Percentiles rank a stretch among this genome's conserved stretches.
phyloP scores from a whole-genome alignment of 2,888 invertebrate species.

The Drosophila tanythrix region DNA sequence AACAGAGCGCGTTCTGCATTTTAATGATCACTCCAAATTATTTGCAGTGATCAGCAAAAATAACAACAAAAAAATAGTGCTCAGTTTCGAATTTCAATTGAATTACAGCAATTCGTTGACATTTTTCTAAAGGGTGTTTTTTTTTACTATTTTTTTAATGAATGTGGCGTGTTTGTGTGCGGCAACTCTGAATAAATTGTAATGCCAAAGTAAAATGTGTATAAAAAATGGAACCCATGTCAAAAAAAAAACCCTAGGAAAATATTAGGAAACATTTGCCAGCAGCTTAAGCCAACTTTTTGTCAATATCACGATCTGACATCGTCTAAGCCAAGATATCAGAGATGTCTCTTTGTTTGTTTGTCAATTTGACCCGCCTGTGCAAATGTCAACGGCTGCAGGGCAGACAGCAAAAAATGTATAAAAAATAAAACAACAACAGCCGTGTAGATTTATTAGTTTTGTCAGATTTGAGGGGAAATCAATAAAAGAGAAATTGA shows the following conservation, averaged over 20 bases:
- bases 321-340: conserved; percentile 16
- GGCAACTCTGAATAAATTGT: neutral
- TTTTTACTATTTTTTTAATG: conserved; percentile 4
- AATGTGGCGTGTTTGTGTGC: neutral
- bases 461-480: conserved; percentile 34
- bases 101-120: conserved; percentile 17
- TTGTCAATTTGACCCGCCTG: conserved; percentile 59
- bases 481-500: conserved; percentile 67
- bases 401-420: conserved; percentile 31
- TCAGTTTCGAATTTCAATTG: conserved; percentile 33
- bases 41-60: conserved; percentile 35
- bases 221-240: neutral
- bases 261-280: conserved; percentile 4
- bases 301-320: conserved; percentile 39
- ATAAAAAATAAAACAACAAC: neutral
- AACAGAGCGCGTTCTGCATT: conserved; percentile 63
- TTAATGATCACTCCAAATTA: conserved; percentile 44
- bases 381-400: conserved; percentile 61
- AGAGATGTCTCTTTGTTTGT: conserved; percentile 40
- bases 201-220: neutral
- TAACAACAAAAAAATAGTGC: neutral
- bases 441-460: conserved; percentile 62
- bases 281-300: conserved; percentile 10
- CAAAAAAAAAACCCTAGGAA: neutral
- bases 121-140: conserved; percentile 8